Evolutionary conservation across 2,888 invertebrate species (phyloP).

Genomic region (Rugalucina vietnamica): DNA sequence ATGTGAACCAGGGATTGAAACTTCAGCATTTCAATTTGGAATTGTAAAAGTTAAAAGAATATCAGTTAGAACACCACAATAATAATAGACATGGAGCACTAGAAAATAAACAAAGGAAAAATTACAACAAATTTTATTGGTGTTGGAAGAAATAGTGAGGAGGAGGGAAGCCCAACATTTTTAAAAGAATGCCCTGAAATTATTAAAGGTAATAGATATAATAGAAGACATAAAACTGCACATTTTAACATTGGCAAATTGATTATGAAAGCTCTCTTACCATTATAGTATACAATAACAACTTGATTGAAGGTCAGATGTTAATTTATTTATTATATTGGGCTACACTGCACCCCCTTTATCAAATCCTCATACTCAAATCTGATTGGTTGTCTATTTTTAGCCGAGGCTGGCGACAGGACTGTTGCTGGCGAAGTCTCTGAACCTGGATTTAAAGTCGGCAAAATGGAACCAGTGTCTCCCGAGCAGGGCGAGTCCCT

Average conservation of each 20-base stretch:
- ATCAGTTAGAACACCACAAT: no score
- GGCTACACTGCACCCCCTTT: no score
- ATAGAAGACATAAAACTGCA: no score
- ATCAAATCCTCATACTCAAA: no score
- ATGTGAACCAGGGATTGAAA: no score
- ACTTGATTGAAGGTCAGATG: no score
- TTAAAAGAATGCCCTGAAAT: background rate
- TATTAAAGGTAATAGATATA: background rate
- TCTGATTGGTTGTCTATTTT: slow-evolving; percentile 18
- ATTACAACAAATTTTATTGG: background rate
- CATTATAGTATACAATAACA: no score
- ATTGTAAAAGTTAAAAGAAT: no score
- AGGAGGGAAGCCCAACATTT: background rate
- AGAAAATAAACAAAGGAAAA: background rate
- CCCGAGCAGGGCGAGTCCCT: slow-evolving; percentile 44
- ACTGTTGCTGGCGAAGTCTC: slow-evolving; percentile 60
- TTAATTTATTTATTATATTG: no score
- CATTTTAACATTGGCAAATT: no score
- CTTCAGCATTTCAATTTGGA: no score
- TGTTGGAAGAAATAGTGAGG: background rate
- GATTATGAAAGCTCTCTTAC: no score
- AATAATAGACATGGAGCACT: background rate
- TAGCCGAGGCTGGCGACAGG: slow-evolving; percentile 59
- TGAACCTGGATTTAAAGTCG: slow-evolving; percentile 38
- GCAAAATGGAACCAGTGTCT: slow-evolving; percentile 55